A percentile compares a stretch with the other conserved stretches of the same genome.
These are phyloP conservation scores for Tryphoninae sp. DNA, from an alignment of 2,888 invertebrate genomes.

Conservation along the genomic window DNA sequence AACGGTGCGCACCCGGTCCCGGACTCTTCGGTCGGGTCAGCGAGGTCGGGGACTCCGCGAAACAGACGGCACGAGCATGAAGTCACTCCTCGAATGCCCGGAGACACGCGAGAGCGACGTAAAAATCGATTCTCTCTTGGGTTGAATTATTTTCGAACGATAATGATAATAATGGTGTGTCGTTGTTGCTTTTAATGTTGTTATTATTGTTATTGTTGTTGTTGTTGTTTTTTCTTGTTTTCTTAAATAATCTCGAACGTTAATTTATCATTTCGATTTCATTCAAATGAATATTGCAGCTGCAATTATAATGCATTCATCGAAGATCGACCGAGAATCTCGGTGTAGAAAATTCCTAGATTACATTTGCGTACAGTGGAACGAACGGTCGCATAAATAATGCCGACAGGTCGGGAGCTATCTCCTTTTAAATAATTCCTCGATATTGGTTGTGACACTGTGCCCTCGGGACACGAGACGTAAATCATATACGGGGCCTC, in stretches of 20 bases:
- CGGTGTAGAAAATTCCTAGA: not conserved
- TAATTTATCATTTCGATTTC: not conserved
- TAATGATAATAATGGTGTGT: not conserved
- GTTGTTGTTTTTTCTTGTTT: not conserved
- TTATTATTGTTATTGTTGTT: not conserved
- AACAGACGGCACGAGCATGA: slow-evolving; percentile 54
- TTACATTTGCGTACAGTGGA: not conserved
- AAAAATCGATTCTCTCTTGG: not conserved
- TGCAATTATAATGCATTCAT: slow-evolving; percentile 3
- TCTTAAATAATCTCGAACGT: not conserved
- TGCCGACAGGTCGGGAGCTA: slow-evolving; percentile 46
- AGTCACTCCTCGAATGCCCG: slow-evolving; percentile 15
- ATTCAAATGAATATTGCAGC: not conserved
- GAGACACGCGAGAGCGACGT: slow-evolving; percentile 20
- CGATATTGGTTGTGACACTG: slow-evolving; percentile 76
- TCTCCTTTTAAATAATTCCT: slow-evolving; percentile 70
- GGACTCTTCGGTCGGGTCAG: slow-evolving; percentile 56
- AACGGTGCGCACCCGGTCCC: slow-evolving; percentile 39
- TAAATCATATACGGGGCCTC: slow-evolving; percentile 73
- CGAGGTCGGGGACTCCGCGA: slow-evolving; percentile 55
- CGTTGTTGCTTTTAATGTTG: not conserved
- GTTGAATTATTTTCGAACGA: not conserved
- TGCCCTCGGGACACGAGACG: slow-evolving; percentile 70
- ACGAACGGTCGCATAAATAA: slow-evolving; percentile 29
- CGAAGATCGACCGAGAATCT: not conserved